Base-by-base conservation (phyloP, 2,113 vertebrate species). In the Megaceryle torquata region DNA sequence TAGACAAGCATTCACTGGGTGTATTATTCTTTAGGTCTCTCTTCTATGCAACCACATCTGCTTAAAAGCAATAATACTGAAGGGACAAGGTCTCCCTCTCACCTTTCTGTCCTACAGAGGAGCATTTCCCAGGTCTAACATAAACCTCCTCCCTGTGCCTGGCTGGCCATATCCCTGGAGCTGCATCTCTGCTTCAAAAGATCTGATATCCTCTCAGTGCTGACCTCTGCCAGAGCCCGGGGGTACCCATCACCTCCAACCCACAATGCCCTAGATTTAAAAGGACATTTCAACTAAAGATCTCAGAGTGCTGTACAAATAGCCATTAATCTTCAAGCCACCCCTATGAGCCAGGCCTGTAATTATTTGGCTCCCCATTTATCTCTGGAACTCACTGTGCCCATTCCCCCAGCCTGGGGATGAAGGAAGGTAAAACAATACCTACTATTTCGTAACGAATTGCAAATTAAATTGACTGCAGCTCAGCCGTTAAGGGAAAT, bases 311-410 rank as follows among this genome's bases (percentile, higher is more conserved):
- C 88, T 75, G 59, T 64, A 84, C 88, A 93, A 93, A 82, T 60
- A 90, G n/a, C 72, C 60, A 61, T 94, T 95, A 95, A 88, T 96
- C 76, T 76, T 95, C 39, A 56, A 93, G 77, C 37, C 68, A 72
- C 63, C 80, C 51, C 85, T 74, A 82, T 43, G 72, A 94, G 51
- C 56, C 71, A 68, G 75, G 43, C 33, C 64, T 82, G 39, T 83
- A 95, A 88, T 95, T 91, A 92, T 90, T 75, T 64, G 64, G 82
- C 61, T 90, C 10, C 3, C 56, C n/a, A 19, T 88, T 91, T 83
- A 71, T 85, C 70, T 85, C 54, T 80, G 86, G 84, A 77, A 82
- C 77, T 72, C 69, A 20, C 77, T 51, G 82, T 93, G 86, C 88
- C 61, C 1, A 0, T 69, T 93, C 79, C 46, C 46, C 24, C 35